Evolutionary conservation across 2,797 vertebrate genomes (phyloP).

Genomic region (Macrochelys suwanniensis): DNA sequence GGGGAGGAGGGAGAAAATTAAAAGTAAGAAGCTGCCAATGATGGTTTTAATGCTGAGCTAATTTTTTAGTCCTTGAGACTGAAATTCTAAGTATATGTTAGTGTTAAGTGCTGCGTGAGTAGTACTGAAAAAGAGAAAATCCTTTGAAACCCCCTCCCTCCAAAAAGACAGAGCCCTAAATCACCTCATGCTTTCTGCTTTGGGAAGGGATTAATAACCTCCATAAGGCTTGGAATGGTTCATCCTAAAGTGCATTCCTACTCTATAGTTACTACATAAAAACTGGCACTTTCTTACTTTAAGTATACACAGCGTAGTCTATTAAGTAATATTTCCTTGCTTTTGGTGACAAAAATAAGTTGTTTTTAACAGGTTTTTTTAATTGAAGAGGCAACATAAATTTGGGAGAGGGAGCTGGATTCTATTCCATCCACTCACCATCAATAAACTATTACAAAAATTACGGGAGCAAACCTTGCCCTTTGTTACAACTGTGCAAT

Average conservation of each 20-base stretch:
- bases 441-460: neutral
- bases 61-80: slow-evolving; percentile 58
- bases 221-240: slow-evolving; percentile 13
- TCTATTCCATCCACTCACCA: neutral
- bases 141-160: neutral
- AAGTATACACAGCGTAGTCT: neutral
- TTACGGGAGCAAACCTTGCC: neutral
- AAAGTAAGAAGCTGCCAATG: neutral
- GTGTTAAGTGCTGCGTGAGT: slow-evolving; percentile 24
- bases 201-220: neutral
- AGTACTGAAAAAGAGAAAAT: neutral
- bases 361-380: neutral
- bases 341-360: neutral
- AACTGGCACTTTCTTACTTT: neutral
- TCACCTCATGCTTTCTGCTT: neutral
- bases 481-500: slow-evolving; percentile 20
- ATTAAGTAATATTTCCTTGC: neutral
- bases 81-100: slow-evolving; percentile 26
- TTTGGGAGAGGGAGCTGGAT: neutral
- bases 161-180: neutral
- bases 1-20: neutral
- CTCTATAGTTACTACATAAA: slow-evolving; percentile 29
- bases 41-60: slow-evolving; percentile 36
- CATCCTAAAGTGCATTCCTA: neutral
- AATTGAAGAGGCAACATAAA: neutral